A percentile compares a stretch with the other conserved stretches of the same genome.
Evolutionary conservation across 2,797 vertebrate species (phyloP).

Genomic region (Neomorphus geoffroyi): DNA sequence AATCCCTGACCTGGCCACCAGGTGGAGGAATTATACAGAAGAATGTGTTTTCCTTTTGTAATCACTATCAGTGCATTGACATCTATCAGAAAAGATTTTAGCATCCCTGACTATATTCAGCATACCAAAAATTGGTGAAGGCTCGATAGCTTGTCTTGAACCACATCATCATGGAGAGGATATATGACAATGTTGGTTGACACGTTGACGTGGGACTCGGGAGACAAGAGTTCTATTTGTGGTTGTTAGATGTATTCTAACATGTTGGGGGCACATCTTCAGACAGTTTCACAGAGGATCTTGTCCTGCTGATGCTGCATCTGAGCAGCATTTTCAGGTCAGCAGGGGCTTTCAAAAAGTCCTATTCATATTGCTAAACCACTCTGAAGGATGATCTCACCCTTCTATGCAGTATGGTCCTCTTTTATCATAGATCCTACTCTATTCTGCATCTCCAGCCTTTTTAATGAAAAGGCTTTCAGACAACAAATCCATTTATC

Average conservation of each 20-base stretch:
- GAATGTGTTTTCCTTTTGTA: neutral
- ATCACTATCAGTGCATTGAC: rapidly evolving
- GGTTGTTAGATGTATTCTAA: neutral
- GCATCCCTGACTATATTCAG: neutral
- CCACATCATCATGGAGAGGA: neutral
- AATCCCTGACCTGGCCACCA: conserved; percentile 59
- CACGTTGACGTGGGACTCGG: neutral
- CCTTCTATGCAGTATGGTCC: rapidly evolving
- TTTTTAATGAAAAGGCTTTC: neutral
- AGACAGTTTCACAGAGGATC: neutral
- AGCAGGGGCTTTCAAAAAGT: neutral
- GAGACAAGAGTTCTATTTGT: neutral
- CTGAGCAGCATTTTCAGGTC: neutral
- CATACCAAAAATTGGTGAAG: neutral
- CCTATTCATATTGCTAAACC: neutral
- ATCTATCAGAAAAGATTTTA: neutral
- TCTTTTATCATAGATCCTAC: neutral
- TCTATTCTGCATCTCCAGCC: neutral
- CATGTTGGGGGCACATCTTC: neutral
- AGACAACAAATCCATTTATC: neutral
- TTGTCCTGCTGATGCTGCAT: neutral
- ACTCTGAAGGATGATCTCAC: rapidly evolving
- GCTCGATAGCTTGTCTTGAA: neutral
- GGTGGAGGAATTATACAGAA: conserved; percentile 51
- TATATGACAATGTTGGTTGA: neutral